Conservation (phyloP, 2,797 vertebrate species). For the Babyrousa celebensis region DNA sequence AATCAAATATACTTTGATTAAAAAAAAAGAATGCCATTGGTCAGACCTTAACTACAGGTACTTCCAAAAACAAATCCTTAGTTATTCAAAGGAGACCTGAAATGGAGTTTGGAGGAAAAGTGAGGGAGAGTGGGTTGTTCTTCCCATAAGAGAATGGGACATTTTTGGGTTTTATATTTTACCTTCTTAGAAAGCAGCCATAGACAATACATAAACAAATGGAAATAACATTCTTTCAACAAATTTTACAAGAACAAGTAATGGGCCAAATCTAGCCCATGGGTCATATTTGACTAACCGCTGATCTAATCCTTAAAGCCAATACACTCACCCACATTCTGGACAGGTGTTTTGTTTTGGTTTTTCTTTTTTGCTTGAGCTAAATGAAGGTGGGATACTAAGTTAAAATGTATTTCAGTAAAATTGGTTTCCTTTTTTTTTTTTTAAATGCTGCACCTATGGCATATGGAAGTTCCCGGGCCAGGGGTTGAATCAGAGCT, state of each 20-base stretch:
- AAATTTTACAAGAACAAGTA: background rate
- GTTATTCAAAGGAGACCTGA: background rate
- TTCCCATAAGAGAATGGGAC: background rate
- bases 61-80: background rate
- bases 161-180: background rate
- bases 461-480: too few relatives aligned
- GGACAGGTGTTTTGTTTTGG: background rate
- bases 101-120: background rate
- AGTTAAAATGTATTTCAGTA: background rate
- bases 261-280: background rate
- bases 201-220: background rate
- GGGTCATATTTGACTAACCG: background rate
- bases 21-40: background rate
- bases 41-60: background rate
- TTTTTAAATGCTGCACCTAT: too few relatives aligned
- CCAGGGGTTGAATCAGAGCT: too few relatives aligned
- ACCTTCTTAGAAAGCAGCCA: background rate
- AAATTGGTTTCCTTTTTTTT: background rate
- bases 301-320: background rate
- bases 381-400: background rate
- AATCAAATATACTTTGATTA: too few relatives aligned
- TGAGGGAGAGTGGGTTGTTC: background rate
- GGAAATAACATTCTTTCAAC: background rate
- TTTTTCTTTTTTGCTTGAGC: background rate
- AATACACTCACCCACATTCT: background rate